phyloP scores from a whole-genome alignment of 2,113 vertebrate species.

The Seriola quinqueradiata region DNA sequence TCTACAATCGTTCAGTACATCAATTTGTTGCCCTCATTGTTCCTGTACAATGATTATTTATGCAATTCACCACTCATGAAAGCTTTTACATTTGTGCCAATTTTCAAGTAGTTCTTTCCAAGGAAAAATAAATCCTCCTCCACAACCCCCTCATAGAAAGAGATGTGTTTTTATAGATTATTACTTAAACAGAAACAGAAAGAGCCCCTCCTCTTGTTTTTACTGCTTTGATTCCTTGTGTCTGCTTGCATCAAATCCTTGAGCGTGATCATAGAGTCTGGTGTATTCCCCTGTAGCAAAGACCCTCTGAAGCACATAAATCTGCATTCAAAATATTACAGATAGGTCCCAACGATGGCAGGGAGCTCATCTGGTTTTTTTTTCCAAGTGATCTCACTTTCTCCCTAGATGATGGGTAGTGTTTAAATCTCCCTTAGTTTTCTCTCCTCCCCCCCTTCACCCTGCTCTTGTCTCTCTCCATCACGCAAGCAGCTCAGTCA shows the following conservation, averaged over 20 bases:
- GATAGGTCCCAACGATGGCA: constrained; percentile 35
- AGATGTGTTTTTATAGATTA: constrained; percentile 22
- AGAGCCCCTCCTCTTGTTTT: constrained; percentile 24
- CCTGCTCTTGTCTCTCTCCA: constrained; percentile 46
- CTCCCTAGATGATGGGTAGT: constrained; percentile 47
- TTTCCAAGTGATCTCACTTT: constrained; percentile 58
- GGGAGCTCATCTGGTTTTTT: constrained; percentile 61
- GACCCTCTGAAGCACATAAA: constrained; percentile 55
- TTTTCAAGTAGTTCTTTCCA: background rate
- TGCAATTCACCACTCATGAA: constrained; percentile 12
- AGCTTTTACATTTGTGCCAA: constrained; percentile 15
- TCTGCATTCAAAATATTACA: constrained; percentile 55
- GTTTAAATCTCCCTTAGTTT: constrained; percentile 61
- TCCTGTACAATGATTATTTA: constrained; percentile 5
- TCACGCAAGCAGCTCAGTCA: constrained; percentile 63
- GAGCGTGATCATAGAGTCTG: constrained; percentile 47
- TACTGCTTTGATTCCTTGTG: constrained; percentile 22
- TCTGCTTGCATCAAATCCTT: constrained; percentile 43
- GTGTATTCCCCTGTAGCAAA: constrained; percentile 37
- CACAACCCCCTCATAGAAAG: background rate
- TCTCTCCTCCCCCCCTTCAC: background rate
- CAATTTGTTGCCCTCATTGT: background rate
- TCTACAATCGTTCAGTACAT: too few species aligned
- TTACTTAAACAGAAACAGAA: constrained; percentile 28
- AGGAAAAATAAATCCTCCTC: background rate